Conservation (phyloP, 2,113 vertebrate species). For the Gasterosteus nipponicus region DNA sequence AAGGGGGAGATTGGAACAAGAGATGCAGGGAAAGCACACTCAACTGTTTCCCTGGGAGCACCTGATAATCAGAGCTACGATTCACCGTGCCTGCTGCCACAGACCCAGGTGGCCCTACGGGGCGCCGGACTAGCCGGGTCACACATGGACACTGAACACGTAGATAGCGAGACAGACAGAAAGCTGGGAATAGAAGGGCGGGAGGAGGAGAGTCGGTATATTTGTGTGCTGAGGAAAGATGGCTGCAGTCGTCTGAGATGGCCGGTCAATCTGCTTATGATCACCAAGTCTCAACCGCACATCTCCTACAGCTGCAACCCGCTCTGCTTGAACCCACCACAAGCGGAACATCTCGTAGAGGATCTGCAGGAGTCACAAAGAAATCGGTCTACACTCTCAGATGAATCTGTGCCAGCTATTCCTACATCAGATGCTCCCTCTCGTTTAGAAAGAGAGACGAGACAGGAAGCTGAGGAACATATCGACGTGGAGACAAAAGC, state of each 20-base stretch:
- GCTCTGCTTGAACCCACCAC: slow-evolving; percentile 81
- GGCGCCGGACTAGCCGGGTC: slow-evolving; percentile 12
- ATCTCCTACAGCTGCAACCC: slow-evolving; percentile 96
- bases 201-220: slow-evolving; percentile 70
- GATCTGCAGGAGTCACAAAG: slow-evolving; percentile 33
- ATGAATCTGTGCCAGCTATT: slow-evolving; percentile 51
- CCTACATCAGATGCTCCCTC: slow-evolving; percentile 42
- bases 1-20: slow-evolving; percentile 51
- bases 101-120: slow-evolving; percentile 36
- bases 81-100: slow-evolving; percentile 22
- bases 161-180: slow-evolving; percentile 24
- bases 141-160: slow-evolving; percentile 27
- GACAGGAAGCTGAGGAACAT: slow-evolving; percentile 41
- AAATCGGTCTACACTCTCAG: slow-evolving; percentile 34
- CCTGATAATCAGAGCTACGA: slow-evolving; percentile 44
- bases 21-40: slow-evolving; percentile 43
- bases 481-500: slow-evolving; percentile 55
- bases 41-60: slow-evolving; percentile 41
- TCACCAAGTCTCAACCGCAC: slow-evolving; percentile 90
- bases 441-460: slow-evolving; percentile 57
- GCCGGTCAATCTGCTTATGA: slow-evolving; percentile 89
- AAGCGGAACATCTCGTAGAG: slow-evolving; percentile 27
- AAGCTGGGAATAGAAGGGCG: slow-evolving; percentile 24
- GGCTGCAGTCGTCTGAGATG: slow-evolving; percentile 87
- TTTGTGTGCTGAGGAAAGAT: slow-evolving; percentile 88